phyloP scores from a whole-genome alignment of 1,140 invertebrate species.

The Diabrotica undecimpunctata region DNA sequence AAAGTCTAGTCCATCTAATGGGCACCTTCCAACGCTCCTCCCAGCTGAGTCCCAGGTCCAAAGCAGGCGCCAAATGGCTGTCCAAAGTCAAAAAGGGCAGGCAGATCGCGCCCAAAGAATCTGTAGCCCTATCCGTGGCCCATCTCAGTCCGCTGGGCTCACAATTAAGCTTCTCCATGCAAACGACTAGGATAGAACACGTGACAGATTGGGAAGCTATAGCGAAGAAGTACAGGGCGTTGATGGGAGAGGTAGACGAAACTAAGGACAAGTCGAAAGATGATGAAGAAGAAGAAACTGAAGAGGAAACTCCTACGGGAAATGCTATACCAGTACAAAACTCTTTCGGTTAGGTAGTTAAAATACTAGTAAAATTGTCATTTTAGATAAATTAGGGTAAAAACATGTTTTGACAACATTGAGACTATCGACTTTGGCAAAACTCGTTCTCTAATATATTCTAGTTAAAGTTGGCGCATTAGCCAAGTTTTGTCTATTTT shows the following conservation, averaged over 20 bases:
- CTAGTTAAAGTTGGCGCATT: too few species aligned
- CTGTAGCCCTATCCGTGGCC: constrained; percentile 68
- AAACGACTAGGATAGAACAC: constrained; percentile 74
- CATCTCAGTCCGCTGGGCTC: constrained; percentile 78
- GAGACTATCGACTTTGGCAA: too few species aligned
- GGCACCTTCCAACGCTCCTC: constrained; percentile 63
- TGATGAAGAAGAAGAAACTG: constrained; percentile 50
- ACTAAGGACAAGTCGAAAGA: constrained; percentile 53
- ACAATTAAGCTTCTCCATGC: constrained; percentile 70
- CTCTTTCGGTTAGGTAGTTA: constrained; percentile 23
- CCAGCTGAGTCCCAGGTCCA: constrained; percentile 72
- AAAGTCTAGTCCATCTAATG: constrained; percentile 77
- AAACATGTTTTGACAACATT: too few species aligned
- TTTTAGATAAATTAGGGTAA: too few species aligned
- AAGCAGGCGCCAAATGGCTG: constrained; percentile 80
- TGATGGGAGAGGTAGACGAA: constrained; percentile 67
- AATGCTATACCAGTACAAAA: constrained; percentile 30
- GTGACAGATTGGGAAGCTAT: constrained; percentile 89
- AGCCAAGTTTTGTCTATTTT: too few species aligned
- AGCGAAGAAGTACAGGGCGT: constrained; percentile 80
- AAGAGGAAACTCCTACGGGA: constrained; percentile 42
- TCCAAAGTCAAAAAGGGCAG: constrained; percentile 75
- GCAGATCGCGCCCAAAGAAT: constrained; percentile 76
- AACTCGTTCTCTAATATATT: too few species aligned
- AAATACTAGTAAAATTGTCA: neutral